Evolutionary conservation across 2,797 vertebrate species (phyloP), one percentile per base, ranked within the genome.

Genomic region (Botia almorhae): DNA sequence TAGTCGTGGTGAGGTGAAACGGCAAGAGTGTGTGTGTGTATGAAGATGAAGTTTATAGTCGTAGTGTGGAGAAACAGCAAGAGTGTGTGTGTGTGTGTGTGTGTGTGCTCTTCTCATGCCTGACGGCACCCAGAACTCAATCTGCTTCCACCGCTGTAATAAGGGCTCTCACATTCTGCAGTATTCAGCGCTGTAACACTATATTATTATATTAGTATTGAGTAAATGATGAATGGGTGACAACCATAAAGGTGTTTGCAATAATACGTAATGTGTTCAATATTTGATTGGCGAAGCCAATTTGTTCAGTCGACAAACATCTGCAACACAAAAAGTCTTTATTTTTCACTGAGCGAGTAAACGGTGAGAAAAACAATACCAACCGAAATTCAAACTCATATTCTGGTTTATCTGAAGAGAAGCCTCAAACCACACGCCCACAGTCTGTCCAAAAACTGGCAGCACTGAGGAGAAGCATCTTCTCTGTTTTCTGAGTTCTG

Each of bases 1-100:
- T 16, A 51, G 39, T 73, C 36, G 55, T 60, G 71, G n/a, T n/a
- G n/a, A n/a, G n/a, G n/a, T n/a, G 23, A 26, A 26, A 26, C 23
- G 23, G 23, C 23, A 26, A 26, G 23, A 26, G 23, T 26, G 23
- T 26, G 23, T 26, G 19, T 43, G 36, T 73, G 71, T 46, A 2
- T 43, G 1, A 43, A 1, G 2, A 43, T 43, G 7, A 46, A 2
- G 5, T 46, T 2, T 46, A 46, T 46, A 46, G 4, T 46, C 39
- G 55, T 61, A 55, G 29, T 29, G 29, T 29, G 29, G 29, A 53
- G 56, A n/a, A 12, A 58, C 53, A 39, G 70, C 33, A 1, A n/a
- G n/a, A n/a, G 33, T 33, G 53, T 21, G 70, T 70, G 69, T 69
- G 68, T 58, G 50, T 73, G 70, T 60, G 69, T 43, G 33, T 72